Evolutionary conservation across 2,797 vertebrate genomes (phyloP).

Genomic region (Darevskia nairensis): DNA sequence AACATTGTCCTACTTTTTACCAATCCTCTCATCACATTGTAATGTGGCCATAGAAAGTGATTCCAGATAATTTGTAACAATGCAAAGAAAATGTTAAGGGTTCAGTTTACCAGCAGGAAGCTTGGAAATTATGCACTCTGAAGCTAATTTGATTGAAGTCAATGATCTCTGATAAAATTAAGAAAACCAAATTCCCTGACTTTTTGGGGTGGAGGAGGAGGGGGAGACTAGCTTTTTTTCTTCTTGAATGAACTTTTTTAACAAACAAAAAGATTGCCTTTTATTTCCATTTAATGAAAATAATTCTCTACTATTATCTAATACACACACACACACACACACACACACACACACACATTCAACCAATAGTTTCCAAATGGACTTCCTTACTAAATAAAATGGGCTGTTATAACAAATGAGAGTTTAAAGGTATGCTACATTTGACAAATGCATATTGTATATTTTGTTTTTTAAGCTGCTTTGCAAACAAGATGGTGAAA

Average conservation of each 20-base stretch:
- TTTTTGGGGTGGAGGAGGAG: background rate
- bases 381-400: background rate
- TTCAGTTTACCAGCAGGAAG: constrained; percentile 57
- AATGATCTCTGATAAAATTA: constrained; percentile 61
- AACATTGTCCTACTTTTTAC: constrained; percentile 66
- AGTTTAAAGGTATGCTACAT: background rate
- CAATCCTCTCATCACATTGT: constrained; percentile 44
- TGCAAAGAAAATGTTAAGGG: constrained; percentile 37
- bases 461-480: too few species aligned
- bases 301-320: background rate
- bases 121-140: constrained; percentile 34
- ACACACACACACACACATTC: too few species aligned
- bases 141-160: constrained; percentile 61
- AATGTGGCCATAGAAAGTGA: constrained; percentile 49
- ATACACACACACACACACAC: too few species aligned
- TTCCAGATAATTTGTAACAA: constrained; percentile 57
- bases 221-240: background rate
- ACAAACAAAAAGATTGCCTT: background rate
- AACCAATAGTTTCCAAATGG: background rate
- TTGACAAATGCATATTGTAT: background rate
- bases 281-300: background rate
- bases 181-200: constrained; percentile 38
- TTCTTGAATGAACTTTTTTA: background rate
- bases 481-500: too few species aligned
- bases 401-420: background rate